Base-by-base conservation (phyloP, 2,113 vertebrate species). In the Dromiciops gliroides region DNA sequence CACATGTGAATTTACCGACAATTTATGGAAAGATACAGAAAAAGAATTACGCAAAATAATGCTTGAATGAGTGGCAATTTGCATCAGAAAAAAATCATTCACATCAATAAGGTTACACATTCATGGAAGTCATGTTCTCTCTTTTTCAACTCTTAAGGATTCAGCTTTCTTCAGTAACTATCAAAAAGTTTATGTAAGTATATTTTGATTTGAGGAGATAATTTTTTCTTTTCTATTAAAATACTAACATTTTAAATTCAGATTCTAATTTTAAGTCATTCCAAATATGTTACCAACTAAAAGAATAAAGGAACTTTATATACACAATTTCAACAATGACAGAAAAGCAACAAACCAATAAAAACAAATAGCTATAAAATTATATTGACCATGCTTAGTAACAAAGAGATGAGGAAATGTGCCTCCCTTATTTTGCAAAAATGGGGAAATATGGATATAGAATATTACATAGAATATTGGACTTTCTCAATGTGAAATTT, bases 181-280 rank as follows among this genome's bases (percentile, higher is more conserved):
- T 89, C 90, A 89, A 92, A 90, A 88, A 93, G 75, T 67, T 67
- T 12, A 93, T 24, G 60, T 48, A 92, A 52, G 14, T 95, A 44
- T 1, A 83, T 56, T 95, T 93, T 93, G 22, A 92, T 26, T 23
- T 49, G 96, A 92, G 90, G 91, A 94, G 91, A 56, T 93, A 23
- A 3, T 49, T 49, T 2, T 37, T 91, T 91, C 56, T 67, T 95
- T 95, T 94, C 51, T 75, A 92, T 95, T 93, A 88, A 51, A 92
- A 83, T 49, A 7, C 91, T 50, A 23, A 49, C 44, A 56, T 92
- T 92, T 95, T 7, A 91, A 92, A 91, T 94, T 96, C 89, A 92
- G 44, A 92, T 91, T 10, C 14, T 94, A 91, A 50, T 94, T 91
- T 96, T 93, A 95, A 96, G 22, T 89, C 24, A 83, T 91, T 95